Conservation (phyloP, 2,113 vertebrate species). For the Galbula dea region DNA sequence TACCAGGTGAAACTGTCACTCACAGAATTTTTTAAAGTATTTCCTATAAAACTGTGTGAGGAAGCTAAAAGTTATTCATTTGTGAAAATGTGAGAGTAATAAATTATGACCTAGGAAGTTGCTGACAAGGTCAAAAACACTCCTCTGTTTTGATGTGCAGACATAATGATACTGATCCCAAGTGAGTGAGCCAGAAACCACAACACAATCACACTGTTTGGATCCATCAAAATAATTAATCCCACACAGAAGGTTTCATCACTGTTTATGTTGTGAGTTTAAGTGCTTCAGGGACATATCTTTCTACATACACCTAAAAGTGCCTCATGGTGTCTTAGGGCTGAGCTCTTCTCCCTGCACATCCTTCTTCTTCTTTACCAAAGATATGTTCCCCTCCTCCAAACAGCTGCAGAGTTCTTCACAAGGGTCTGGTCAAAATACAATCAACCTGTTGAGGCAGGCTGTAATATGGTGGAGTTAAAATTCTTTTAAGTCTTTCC, state of each 20-base stretch:
- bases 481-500: background rate
- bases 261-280: background rate
- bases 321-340: background rate
- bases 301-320: background rate
- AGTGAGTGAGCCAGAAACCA: background rate
- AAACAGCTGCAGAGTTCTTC: background rate
- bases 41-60: background rate
- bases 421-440: background rate
- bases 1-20: background rate
- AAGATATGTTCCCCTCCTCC: background rate
- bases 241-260: background rate
- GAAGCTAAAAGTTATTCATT: background rate
- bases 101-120: background rate
- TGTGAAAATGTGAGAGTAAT: background rate
- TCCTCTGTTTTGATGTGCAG: background rate
- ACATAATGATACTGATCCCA: background rate
- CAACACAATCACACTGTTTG: accelerated
- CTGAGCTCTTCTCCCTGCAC: background rate
- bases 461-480: background rate
- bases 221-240: background rate
- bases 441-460: background rate
- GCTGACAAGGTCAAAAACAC: background rate
- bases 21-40: background rate
- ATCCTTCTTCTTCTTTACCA: background rate
- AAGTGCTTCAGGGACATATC: background rate